Evolutionary conservation across 1,140 invertebrate genomes (phyloP).

Genomic region (Diachasma alloeum): DNA sequence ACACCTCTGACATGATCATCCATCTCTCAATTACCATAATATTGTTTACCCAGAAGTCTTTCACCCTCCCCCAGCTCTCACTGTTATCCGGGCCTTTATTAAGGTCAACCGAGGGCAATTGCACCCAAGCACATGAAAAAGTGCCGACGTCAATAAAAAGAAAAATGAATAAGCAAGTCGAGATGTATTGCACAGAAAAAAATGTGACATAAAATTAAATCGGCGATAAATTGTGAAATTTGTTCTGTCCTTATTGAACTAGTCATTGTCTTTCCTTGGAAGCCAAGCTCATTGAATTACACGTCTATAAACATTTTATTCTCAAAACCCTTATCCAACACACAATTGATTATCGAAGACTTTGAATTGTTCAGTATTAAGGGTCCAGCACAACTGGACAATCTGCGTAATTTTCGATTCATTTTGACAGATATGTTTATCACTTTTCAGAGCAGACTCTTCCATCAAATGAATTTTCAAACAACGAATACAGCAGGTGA

Average conservation of each 20-base stretch:
- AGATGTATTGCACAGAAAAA: background rate
- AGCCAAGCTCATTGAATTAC: background rate
- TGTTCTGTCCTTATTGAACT: background rate
- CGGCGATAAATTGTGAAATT: background rate
- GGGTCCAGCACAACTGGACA: background rate
- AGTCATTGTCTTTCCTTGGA: background rate
- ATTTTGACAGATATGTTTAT: background rate
- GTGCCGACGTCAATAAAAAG: conserved; percentile 31
- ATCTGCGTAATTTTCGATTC: background rate
- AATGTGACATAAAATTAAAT: too few species aligned
- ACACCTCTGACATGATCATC: background rate
- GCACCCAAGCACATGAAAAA: conserved; percentile 36
- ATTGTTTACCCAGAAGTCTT: background rate
- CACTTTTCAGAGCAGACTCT: background rate
- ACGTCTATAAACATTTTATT: background rate
- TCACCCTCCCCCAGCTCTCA: background rate
- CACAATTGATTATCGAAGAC: background rate
- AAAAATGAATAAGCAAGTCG: background rate
- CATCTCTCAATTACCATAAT: background rate
- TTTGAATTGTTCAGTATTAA: background rate
- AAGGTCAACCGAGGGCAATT: conserved; percentile 52
- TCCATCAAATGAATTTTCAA: background rate
- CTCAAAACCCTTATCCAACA: background rate
- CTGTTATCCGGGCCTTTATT: conserved; percentile 40
- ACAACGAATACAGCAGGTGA: background rate